Conservation (phyloP, 2,797 vertebrate genomes). For the Thripadectes ignobilis region DNA sequence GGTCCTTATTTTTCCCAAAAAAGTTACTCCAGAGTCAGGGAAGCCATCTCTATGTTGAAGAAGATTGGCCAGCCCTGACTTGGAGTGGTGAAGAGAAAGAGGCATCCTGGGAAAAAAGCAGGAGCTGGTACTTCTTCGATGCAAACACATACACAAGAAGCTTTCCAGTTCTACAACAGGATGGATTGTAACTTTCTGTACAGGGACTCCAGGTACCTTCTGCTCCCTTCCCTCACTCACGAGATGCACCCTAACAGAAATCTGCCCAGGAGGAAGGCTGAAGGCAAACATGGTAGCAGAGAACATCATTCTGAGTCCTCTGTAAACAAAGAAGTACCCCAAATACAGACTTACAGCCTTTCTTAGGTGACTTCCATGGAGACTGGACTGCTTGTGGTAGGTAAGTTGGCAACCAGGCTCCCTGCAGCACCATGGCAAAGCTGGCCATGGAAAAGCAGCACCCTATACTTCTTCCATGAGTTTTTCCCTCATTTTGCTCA, state of each 20-base stretch:
- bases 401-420: neutral
- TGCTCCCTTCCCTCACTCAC: neutral
- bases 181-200: neutral
- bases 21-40: neutral
- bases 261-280: neutral
- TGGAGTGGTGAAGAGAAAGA: neutral
- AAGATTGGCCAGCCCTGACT: neutral
- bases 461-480: neutral
- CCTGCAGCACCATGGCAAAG: neutral
- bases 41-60: neutral
- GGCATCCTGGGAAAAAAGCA: fast-evolving
- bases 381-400: neutral
- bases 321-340: neutral
- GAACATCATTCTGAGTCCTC: fast-evolving
- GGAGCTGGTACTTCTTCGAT: neutral
- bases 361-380: neutral
- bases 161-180: neutral
- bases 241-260: neutral
- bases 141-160: neutral
- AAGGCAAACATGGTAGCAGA: fast-evolving
- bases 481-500: neutral
- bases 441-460: neutral
- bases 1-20: fast-evolving
- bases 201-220: neutral
- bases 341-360: neutral